Evolutionary conservation across 2,888 invertebrate species (phyloP).

Genomic region (Trilocha varians): DNA sequence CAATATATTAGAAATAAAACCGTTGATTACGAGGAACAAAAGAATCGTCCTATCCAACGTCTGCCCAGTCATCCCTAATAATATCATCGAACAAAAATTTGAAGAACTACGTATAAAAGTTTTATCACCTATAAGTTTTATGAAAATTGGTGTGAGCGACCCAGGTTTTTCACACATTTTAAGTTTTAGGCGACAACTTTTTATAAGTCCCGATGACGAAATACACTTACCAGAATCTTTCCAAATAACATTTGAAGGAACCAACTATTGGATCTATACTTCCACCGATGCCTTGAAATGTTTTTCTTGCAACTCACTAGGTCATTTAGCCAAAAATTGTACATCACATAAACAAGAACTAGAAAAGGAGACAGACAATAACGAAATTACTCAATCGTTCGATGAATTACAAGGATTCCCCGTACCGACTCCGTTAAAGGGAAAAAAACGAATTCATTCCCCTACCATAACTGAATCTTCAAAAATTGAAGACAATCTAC

Average conservation of each 20-base stretch:
- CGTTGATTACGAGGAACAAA: constrained; percentile 13
- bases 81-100: constrained; percentile 7
- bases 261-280: constrained; percentile 5
- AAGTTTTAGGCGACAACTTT: constrained; percentile 10
- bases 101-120: constrained; percentile 1
- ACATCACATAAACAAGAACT: not conserved
- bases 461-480: not conserved
- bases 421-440: constrained; percentile 1
- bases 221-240: too few species aligned
- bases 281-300: constrained; percentile 6
- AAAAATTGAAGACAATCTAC: not conserved
- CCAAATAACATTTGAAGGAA: constrained; percentile 2
- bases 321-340: constrained; percentile 8
- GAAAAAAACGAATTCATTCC: constrained; percentile 1
- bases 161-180: constrained; percentile 9
- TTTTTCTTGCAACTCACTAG: constrained; percentile 3
- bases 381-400: not conserved
- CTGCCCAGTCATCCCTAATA: constrained; percentile 10
- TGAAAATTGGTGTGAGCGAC: constrained; percentile 6
- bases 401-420: not conserved
- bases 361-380: too few species aligned
- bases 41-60: constrained; percentile 14
- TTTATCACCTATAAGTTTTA: constrained; percentile 3
- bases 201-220: constrained; percentile 1
- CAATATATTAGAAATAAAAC: constrained; percentile 11